Conservation (phyloP, 2,888 invertebrate species). For the Drosophila sordidapex region DNA sequence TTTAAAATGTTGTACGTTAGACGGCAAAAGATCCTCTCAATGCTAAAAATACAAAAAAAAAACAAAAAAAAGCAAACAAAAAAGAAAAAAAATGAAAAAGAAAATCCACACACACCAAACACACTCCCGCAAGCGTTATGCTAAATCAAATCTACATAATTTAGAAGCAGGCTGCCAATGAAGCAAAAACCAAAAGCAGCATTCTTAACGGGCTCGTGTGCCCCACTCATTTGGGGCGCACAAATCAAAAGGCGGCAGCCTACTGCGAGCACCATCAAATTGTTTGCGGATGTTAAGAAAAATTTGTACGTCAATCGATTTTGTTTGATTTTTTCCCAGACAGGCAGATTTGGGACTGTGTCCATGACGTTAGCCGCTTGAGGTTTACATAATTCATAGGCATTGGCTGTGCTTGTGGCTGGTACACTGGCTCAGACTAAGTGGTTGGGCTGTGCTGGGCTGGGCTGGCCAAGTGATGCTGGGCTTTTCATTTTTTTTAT, state of each 20-base stretch:
- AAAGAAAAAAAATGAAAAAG: conserved; percentile 23
- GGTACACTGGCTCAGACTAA: conserved; percentile 29
- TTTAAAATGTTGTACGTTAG: conserved; percentile 68
- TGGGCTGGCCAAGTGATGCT: conserved; percentile 30
- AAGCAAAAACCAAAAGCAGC: conserved; percentile 14
- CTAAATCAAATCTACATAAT: conserved; percentile 80
- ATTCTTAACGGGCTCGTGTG: conserved; percentile 16
- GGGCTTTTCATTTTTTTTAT: background rate
- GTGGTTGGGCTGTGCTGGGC: conserved; percentile 47
- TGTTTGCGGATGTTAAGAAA: conserved; percentile 77
- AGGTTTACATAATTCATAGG: conserved; percentile 78
- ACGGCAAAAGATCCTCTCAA: conserved; percentile 40
- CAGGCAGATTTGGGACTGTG: conserved; percentile 27
- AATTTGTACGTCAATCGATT: conserved; percentile 80
- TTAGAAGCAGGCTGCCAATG: conserved; percentile 67
- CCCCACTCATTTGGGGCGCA: conserved; percentile 56
- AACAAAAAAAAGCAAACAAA: background rate
- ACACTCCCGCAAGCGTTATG: conserved; percentile 62
- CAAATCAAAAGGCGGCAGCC: conserved; percentile 69
- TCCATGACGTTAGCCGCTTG: conserved; percentile 66
- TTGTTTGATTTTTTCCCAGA: conserved; percentile 70
- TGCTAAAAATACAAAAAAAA: conserved; percentile 1
- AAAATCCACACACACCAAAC: conserved; percentile 23
- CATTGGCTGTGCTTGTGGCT: conserved; percentile 38
- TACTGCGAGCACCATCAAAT: conserved; percentile 49